phyloP scores from a whole-genome alignment of 1,140 invertebrate genomes.

The Dufourea novaeangliae region DNA sequence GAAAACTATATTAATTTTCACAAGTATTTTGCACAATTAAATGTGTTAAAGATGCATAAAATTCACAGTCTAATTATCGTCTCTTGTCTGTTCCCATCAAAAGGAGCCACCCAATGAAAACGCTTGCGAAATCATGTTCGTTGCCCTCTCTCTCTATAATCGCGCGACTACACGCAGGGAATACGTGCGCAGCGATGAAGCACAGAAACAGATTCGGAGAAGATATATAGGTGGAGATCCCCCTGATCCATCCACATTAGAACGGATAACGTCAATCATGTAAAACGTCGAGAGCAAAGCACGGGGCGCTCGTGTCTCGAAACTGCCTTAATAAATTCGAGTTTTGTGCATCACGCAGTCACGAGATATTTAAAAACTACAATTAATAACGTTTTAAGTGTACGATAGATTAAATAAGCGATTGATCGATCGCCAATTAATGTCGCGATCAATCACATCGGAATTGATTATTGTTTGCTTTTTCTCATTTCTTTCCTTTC shows the following conservation, averaged over 20 bases:
- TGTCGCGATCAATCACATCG: background rate
- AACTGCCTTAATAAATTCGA: constrained; percentile 44
- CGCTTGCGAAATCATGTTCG: too few relatives aligned
- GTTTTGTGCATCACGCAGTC: constrained; percentile 48
- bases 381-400: constrained; percentile 12
- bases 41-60: background rate
- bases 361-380: constrained; percentile 36
- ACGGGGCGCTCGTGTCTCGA: constrained; percentile 12
- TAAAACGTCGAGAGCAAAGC: constrained; percentile 29
- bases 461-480: background rate
- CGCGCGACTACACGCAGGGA: background rate
- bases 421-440: background rate
- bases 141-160: too few relatives aligned
- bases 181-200: background rate
- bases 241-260: too few relatives aligned
- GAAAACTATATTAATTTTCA: too few relatives aligned
- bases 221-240: too few relatives aligned
- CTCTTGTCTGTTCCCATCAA: too few relatives aligned
- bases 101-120: too few relatives aligned
- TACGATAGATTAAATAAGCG: background rate
- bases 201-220: constrained; percentile 11
- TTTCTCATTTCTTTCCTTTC: background rate
- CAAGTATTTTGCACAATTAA: too few relatives aligned
- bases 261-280: background rate
- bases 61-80: background rate